Conservation (phyloP, 2,797 vertebrate genomes). For the Myotis myotis region DNA sequence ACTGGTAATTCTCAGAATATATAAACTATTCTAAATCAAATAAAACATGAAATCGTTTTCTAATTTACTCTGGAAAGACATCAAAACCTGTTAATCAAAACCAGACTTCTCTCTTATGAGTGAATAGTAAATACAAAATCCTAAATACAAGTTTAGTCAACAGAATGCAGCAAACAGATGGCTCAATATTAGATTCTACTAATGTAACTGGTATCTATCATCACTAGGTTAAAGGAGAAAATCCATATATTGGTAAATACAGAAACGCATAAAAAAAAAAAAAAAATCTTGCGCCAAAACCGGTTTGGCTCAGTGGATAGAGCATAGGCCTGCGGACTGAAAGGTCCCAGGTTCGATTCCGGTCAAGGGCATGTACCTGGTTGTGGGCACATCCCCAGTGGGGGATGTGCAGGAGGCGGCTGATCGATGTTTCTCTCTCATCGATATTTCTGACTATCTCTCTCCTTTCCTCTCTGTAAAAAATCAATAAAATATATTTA, state of each 20-base stretch:
- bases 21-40: constrained; percentile 33
- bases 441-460: too few species aligned
- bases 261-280: constrained; percentile 5
- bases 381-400: too few species aligned
- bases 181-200: neutral
- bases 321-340: too few species aligned
- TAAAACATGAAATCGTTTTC: neutral
- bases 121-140: constrained; percentile 10
- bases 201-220: neutral
- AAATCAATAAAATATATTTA: too few species aligned
- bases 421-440: too few species aligned
- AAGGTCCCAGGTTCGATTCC: too few species aligned
- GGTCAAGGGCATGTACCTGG: too few species aligned
- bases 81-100: constrained; percentile 37
- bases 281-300: neutral
- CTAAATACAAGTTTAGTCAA: constrained; percentile 18
- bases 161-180: neutral
- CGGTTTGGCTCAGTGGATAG: too few species aligned
- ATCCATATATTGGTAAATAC: neutral
- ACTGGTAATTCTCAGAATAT: neutral
- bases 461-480: too few species aligned
- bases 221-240: constrained; percentile 7
- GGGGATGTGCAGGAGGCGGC: too few species aligned
- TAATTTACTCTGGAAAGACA: neutral
- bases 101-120: neutral